Evolutionary conservation across 2,113 vertebrate species (phyloP).

Genomic region (Etia nguti): DNA sequence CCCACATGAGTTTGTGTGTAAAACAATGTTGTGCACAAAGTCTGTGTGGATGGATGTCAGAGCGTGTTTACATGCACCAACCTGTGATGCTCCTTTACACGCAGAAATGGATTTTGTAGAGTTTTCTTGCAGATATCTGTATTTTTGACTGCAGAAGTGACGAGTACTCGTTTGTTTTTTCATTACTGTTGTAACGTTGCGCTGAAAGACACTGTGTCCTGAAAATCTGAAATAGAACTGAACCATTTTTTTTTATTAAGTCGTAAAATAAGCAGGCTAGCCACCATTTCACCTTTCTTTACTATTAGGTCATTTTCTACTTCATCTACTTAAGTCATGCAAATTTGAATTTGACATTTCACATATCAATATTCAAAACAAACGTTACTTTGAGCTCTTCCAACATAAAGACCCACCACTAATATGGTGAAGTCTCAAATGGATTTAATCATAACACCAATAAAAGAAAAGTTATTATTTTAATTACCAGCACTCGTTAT

Average conservation of each 20-base stretch:
- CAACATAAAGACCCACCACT: background rate
- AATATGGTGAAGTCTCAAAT: background rate
- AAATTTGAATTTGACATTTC: background rate
- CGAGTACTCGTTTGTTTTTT: background rate
- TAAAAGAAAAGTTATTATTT: background rate
- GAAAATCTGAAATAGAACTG: background rate
- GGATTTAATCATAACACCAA: background rate
- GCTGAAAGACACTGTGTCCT: background rate
- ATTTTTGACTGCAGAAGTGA: conserved; percentile 6
- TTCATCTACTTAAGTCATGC: background rate
- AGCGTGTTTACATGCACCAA: background rate
- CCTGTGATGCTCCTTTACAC: background rate
- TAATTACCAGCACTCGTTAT: background rate
- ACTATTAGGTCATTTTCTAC: background rate
- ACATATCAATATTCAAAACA: background rate
- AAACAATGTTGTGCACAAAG: background rate
- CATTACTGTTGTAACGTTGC: background rate
- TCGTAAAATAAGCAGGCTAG: background rate
- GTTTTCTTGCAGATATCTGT: conserved; percentile 30
- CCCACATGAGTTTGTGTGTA: conserved; percentile 24
- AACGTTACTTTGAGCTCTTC: background rate
- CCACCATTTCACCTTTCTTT: background rate
- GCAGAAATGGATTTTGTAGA: conserved; percentile 41
- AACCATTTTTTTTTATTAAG: background rate
- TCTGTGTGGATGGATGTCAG: conserved; percentile 13